Evolutionary conservation across 2,888 invertebrate species (phyloP), one percentile per base, ranked within the genome.

Genomic region (Acanthosepion lycidas): DNA sequence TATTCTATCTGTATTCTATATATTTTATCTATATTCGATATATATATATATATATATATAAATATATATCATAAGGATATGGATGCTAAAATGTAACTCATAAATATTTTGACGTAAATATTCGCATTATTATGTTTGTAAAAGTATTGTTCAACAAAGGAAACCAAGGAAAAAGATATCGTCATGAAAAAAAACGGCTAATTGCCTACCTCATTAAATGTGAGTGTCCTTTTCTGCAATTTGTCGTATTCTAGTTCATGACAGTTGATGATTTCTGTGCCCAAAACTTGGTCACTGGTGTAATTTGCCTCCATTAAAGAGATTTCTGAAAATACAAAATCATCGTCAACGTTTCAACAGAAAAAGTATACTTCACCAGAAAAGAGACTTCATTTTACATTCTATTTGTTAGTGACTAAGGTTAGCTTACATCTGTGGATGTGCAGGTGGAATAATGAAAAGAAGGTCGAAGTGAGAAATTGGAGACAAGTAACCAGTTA

Each of bases 241-340:
- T 95, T 96, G 78, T 96, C 96, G 64, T 96, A 94, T n/a, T 95
- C 95, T 12, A 97, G 95, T 33, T 96, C 94, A 15, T 94, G 95
- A 9, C 97, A 64, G 94, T 96, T 95, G 95, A 97, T 96, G 49
- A 95, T 96, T 6, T 96, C 95, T 12, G 95, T 96, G 0, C 97
- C 97, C 6, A 97, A 95, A n/a, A 96, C 96, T 94, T 97, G 96
- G 94, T 97, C 97, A 94, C 96, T 95, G 20, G 97, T 96, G 94
- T 97, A 96, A 95, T 97, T 97, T 9, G 97, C 97, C 95, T 97
- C 97, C 97, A 97, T 97, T 33, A 97, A 95, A 42, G 95, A 96
- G 91, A 97, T 96, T 95, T 97, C 97, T 97, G 96, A 12, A 96
- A 95, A 59, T 64, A n/a, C 91, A 59, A 53, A 49, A 20, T 92